Conservation (phyloP, 2,797 vertebrate species). For the Mormyrops attenuatus region DNA sequence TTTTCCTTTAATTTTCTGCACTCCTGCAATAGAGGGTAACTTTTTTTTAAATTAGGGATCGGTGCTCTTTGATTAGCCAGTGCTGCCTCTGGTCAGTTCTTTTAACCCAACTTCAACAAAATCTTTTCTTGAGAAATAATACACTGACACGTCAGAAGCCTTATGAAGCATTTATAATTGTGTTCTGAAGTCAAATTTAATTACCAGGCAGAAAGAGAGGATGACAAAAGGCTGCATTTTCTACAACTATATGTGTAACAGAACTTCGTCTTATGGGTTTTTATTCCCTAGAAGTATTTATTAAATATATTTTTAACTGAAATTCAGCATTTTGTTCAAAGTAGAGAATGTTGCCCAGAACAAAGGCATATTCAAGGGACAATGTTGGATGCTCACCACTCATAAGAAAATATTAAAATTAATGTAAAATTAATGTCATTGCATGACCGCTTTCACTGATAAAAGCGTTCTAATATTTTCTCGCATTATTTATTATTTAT, state of each 20-base stretch:
- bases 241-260: not conserved
- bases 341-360: not conserved
- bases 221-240: not conserved
- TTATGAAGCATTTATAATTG: not conserved
- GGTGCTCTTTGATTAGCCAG: constrained; percentile 39
- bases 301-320: not conserved
- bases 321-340: not conserved
- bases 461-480: not conserved
- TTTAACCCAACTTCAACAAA: constrained; percentile 25
- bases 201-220: not conserved
- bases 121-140: constrained; percentile 6
- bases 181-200: not conserved
- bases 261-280: not conserved
- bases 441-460: not conserved
- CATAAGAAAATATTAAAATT: not conserved
- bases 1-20: not conserved
- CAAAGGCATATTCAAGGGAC: not conserved
- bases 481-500: too few species aligned
- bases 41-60: constrained; percentile 17
- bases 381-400: not conserved
- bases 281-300: not conserved
- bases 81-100: constrained; percentile 28
- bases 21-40: not conserved
- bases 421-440: not conserved
- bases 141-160: not conserved